Evolutionary conservation across 64 coral and sea anemone species (phyloP), one percentile per base, ranked within the genome.

Genomic region (Catalaphyllia jardinei): DNA sequence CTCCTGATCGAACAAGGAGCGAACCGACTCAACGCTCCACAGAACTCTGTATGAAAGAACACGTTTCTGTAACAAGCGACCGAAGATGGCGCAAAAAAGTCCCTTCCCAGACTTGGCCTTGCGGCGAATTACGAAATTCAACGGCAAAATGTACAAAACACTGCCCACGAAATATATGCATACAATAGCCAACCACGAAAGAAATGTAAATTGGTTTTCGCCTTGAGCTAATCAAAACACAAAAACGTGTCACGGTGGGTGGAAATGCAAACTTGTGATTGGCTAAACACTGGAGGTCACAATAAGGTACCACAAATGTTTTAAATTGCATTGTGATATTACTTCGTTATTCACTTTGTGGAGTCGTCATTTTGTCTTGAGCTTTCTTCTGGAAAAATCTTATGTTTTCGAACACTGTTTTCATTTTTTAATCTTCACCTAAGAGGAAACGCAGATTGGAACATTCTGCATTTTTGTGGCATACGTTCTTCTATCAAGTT

Each of bases 201-300:
- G 63, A 85, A 85, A 85, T 85, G 81, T 42, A 71, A 85, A 85
- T 85, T 33, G 35, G 2, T 85, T 83, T 83, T n/a, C 33, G 4
- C 19, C 33, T 49, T 24, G 17, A 49, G 12, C 63, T 71, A 71
- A 85, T 50, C 62, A 71, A 71, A 85, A 83, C 61, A n/a, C 64
- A 14, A 27, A 85, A 71, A 52, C 62, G 61, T 85, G 81, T 85
- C 81, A 85, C 60, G 79, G 65, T 55, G 16, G 18, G 8, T 31
- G 30, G 42, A 29, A 30, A 62, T 8, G 39, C 20, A 27, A 22
- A 2, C 62, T 14, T 71, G 22, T 85, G 81, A 85, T 85, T 85
- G 81, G 81, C 22, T 71, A 1, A 8, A 28, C 8, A 14, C 63
- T 14, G 69, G 63, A 83, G 62, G 81, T 71, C 63, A 85, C 7